These are phyloP conservation scores for Prunella strophiata DNA, from an alignment of 2,797 vertebrate genomes.

Conservation along the genomic window DNA sequence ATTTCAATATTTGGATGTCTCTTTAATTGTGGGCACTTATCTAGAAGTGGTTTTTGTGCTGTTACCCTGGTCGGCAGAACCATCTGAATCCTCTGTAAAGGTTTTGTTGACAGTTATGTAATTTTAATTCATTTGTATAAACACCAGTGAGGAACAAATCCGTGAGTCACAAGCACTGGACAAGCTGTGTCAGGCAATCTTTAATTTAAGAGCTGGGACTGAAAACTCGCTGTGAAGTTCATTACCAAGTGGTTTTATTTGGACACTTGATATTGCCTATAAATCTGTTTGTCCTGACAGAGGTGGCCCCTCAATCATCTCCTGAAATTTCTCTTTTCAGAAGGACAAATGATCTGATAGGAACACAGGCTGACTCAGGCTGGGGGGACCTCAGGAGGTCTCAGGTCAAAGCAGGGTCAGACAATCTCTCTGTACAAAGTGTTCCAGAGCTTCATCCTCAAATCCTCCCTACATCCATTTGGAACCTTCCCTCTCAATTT, in stretches of 20 bases:
- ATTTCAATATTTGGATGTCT: background rate
- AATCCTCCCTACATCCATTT: background rate
- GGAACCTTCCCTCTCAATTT: background rate
- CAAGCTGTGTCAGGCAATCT: background rate
- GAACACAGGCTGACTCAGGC: background rate
- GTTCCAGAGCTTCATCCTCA: background rate
- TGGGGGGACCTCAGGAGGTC: background rate
- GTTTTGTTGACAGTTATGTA: background rate
- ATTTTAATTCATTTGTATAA: slow-evolving; percentile 8
- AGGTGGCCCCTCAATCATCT: background rate
- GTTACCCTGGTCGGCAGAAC: background rate
- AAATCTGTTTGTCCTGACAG: background rate
- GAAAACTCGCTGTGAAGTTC: background rate
- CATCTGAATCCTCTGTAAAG: background rate
- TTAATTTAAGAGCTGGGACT: background rate
- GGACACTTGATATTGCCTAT: background rate
- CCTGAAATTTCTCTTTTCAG: background rate
- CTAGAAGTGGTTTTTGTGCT: background rate
- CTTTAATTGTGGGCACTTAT: background rate
- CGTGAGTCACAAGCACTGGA: background rate
- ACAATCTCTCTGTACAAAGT: background rate
- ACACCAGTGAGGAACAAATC: background rate
- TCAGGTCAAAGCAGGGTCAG: background rate
- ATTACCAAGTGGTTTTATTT: background rate
- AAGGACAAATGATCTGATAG: background rate